Percentiles rank a stretch among this genome's conserved stretches.
Conservation (phyloP, 2,888 invertebrate genomes). For the Drosophila merina region DNA sequence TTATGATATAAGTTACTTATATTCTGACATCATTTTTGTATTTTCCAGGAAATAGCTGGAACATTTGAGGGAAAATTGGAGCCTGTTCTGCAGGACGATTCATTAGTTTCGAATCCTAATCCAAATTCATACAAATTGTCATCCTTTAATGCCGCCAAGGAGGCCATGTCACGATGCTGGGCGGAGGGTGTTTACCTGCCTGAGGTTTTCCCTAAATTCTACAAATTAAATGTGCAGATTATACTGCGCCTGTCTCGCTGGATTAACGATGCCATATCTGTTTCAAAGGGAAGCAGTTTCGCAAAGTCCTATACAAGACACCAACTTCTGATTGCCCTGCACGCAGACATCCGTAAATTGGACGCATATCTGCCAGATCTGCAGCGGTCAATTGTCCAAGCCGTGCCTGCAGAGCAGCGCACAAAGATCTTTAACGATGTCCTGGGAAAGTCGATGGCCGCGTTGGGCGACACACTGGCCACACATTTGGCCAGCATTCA, state of each 20-base stretch:
- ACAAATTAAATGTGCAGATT: constrained; percentile 94
- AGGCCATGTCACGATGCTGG: constrained; percentile 88
- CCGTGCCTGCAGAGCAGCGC: constrained; percentile 53
- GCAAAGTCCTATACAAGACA: constrained; percentile 58
- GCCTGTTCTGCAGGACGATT: constrained; percentile 70
- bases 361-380: constrained; percentile 65
- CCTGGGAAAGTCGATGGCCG: constrained; percentile 71
- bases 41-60: constrained; percentile 90
- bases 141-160: constrained; percentile 85
- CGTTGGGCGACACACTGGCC: constrained; percentile 60
- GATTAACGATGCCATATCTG: constrained; percentile 84
- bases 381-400: constrained; percentile 88
- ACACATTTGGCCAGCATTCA: constrained; percentile 68
- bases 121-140: constrained; percentile 63
- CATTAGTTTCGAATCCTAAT: constrained; percentile 33
- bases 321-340: constrained; percentile 71
- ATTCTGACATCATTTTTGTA: background rate
- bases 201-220: constrained; percentile 92
- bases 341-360: constrained; percentile 75
- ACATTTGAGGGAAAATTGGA: constrained; percentile 80
- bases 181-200: constrained; percentile 90
- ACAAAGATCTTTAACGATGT: constrained; percentile 58
- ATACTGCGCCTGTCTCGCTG: constrained; percentile 92
- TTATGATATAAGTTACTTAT: background rate
- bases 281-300: constrained; percentile 48